Percentiles rank a stretch among this genome's conserved stretches.
Evolutionary conservation across 2,888 invertebrate genomes (phyloP).

Genomic region (Orthosia cruda): DNA sequence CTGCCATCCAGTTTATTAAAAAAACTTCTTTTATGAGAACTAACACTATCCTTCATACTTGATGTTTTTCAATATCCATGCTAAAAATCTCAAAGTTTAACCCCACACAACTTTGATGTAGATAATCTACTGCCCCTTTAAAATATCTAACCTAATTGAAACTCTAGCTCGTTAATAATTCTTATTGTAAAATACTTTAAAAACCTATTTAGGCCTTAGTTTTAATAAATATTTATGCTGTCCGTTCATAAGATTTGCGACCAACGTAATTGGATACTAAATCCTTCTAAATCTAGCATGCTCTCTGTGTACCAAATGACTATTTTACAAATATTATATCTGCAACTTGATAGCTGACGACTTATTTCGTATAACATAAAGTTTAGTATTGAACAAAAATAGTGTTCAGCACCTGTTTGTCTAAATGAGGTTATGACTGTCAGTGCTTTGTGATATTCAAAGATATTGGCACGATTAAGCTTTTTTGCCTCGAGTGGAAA

Average conservation of each 20-base stretch:
- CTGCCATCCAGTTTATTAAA: background rate
- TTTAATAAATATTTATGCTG: slow-evolving; percentile 40
- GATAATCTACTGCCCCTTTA: slow-evolving; percentile 1
- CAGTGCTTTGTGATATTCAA: slow-evolving; percentile 4
- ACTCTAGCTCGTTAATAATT: slow-evolving; percentile 1
- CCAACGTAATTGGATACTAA: slow-evolving; percentile 73
- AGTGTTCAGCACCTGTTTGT: background rate
- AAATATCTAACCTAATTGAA: background rate
- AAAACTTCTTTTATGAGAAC: background rate
- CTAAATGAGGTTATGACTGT: slow-evolving; percentile 4
- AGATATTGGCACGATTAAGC: slow-evolving; percentile 1
- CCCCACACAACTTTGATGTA: too few relatives aligned
- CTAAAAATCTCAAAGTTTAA: too few relatives aligned
- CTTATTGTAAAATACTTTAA: slow-evolving; percentile 26
- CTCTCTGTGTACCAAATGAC: slow-evolving; percentile 40
- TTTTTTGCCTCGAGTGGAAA: background rate
- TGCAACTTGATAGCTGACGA: background rate
- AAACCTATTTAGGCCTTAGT: slow-evolving; percentile 8
- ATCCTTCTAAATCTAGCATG: slow-evolving; percentile 57
- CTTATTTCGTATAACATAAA: background rate
- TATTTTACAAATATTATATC: slow-evolving; percentile 52
- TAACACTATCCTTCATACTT: background rate
- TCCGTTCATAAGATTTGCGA: slow-evolving; percentile 47
- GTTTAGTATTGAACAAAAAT: slow-evolving; percentile 1
- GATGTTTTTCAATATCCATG: background rate